These are phyloP conservation scores for Cottoperca gobio DNA, from an alignment of 2,797 vertebrate genomes.

Conservation along the genomic window DNA sequence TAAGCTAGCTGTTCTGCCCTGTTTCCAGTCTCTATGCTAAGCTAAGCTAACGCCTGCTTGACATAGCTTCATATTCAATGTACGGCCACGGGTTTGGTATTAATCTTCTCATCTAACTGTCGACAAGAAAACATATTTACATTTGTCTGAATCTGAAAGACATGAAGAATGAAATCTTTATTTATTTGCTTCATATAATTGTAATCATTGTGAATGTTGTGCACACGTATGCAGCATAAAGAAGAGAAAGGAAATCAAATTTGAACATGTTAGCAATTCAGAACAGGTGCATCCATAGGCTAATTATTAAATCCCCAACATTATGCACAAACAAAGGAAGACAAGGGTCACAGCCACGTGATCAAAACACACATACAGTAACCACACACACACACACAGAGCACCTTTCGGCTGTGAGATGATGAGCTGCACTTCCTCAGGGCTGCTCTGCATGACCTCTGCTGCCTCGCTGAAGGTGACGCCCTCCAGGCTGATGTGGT, in stretches of 20 bases:
- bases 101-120: neutral
- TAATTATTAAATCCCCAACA: neutral
- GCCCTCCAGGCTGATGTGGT: slow-evolving; percentile 91
- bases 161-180: too few species aligned
- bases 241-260: neutral
- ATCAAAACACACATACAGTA: slow-evolving; percentile 8
- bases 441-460: slow-evolving; percentile 91
- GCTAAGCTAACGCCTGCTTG: neutral
- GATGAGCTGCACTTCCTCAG: slow-evolving; percentile 89
- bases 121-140: neutral
- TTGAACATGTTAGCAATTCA: neutral
- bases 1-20: too few species aligned
- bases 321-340: slow-evolving; percentile 14
- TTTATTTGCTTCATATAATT: too few species aligned
- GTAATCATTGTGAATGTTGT: neutral
- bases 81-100: neutral
- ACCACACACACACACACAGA: neutral
- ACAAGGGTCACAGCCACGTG: slow-evolving; percentile 8
- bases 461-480: slow-evolving; percentile 89
- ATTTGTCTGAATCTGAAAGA: too few species aligned
- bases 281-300: neutral
- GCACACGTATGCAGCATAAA: neutral
- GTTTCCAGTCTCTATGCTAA: neutral
- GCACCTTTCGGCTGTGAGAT: slow-evolving; percentile 92
- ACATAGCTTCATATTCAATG: neutral